Evolutionary conservation across 2,888 invertebrate genomes (phyloP), one percentile per base, ranked within the genome.

Genomic region (Cabera pusaria): DNA sequence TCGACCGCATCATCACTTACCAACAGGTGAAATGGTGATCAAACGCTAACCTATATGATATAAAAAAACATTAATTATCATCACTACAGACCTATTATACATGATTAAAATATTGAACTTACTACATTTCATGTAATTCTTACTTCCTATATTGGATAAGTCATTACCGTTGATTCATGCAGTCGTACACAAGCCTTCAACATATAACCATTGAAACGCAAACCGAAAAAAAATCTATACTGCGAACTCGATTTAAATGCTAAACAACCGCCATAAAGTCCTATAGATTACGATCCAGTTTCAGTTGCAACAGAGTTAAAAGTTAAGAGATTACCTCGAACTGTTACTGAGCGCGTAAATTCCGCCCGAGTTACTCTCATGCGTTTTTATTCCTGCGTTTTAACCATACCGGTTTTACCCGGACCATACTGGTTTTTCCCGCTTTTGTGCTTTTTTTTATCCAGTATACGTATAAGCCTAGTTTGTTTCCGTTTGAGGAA

Each of bases 251-350:
- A 35, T 35, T 41, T 35, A 41, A 41, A 35, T 31, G 35, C 41
- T 35, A 41, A 44, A 49, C 49, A 44, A 33, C 22, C 17, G 14
- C 35, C 24, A 44, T 26, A 16, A 39, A 45, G 37, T 51, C 33
- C 23, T 10, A 36, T 42, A 25, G 41, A 45, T 45, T 41, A 40
- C 33, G 32, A 35, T 27, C 44, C 38, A 37, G 46, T 52, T 52
- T 46, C 41, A 39, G 36, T 34, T 49, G 45, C 43, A 49, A 70
- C 61, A 64, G 59, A 66, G 70, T 69, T 71, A 69, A 77, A 71
- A 79, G 78, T 74, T 70, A 66, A 74, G 76, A 76, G 76, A 77
- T 78, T 77, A 77, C 64, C 60, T 54, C 56, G 54, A 50, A 61
- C 69, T 65, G 66, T 31, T 35, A 35, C 67, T 49, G 67, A 42